Evolutionary conservation across 2,113 vertebrate genomes (phyloP), one percentile per base, ranked within the genome.

Genomic region (Mastomys natalensis): DNA sequence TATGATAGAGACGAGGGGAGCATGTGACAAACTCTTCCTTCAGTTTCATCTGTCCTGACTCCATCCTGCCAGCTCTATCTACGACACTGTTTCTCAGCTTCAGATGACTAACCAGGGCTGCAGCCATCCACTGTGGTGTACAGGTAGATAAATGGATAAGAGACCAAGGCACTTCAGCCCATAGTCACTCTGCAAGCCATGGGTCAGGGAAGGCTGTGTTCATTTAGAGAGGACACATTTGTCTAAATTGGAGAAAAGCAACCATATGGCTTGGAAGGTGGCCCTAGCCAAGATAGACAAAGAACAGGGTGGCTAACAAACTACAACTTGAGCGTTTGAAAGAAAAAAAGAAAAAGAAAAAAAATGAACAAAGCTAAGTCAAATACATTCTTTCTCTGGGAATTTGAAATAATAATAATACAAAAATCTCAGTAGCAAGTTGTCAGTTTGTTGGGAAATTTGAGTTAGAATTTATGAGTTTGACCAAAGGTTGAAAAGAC

Each of bases 361-460:
- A 31, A 68, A 19, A 93, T 34, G 76, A 48, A 87, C n/a, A 48
- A 74, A 76, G 55, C 72, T 53, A 87, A 43, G 70, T 80, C 64
- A 70, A 93, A 92, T 51, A 55, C 15, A 26, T 64, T 62, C 51
- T 62, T 94, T 45, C 45, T 89, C 89, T 78, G 66, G 88, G 91
- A 92, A 93, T 40, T 70, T 55, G 95, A 91, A 89, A 90, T 48
- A 29, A 68, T 34, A 34, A 68, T 13, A 68, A 68, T 15, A 68
- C 3, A 60, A 87, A 94, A 88, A 48, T 66, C 89, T 95, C 31
- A 29, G 64, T 55, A 72, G 95, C 73, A 66, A 93, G 85, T 68
- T 88, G 91, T 96, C 92, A 90, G 90, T 95, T 68, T 81, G 90
- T 45, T 78, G 89, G 81, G 68, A 89, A 94, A 96, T 89, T 93